phyloP scores from a whole-genome alignment of 2,797 vertebrate genomes.

The Clarias pachynema region DNA sequence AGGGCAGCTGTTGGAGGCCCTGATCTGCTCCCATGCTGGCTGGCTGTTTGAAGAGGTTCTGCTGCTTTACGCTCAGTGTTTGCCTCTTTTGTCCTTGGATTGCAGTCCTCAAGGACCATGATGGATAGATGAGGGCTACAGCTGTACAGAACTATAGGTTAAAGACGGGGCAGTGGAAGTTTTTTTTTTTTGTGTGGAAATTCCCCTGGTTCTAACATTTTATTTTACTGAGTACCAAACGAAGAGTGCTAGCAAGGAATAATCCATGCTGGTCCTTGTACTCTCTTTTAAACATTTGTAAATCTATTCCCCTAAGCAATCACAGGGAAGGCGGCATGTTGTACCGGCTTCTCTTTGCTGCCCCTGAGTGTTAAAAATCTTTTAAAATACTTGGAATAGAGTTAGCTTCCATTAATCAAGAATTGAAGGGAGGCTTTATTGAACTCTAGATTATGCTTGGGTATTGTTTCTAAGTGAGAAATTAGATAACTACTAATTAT shows the following conservation, averaged over 20 bases:
- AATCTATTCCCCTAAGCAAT: conserved; percentile 6
- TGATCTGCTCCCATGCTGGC: conserved; percentile 60
- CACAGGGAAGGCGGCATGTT: not conserved
- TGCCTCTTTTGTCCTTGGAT: conserved; percentile 59
- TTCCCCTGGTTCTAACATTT: conserved; percentile 18
- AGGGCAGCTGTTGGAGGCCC: conserved; percentile 59
- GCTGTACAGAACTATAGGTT: conserved; percentile 44
- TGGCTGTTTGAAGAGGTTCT: conserved; percentile 61
- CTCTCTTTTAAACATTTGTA: conserved; percentile 6
- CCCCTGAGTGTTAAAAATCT: conserved; percentile 2
- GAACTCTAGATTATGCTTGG: not conserved
- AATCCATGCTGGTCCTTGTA: not conserved
- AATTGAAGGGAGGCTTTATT: not conserved
- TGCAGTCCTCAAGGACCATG: conserved; percentile 47
- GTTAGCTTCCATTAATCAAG: not conserved
- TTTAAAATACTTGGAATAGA: not conserved
- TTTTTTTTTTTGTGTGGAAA: conserved; percentile 8
- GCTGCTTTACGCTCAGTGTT: conserved; percentile 57
- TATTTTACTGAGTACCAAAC: conserved; percentile 23
- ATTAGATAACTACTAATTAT: too few species aligned
- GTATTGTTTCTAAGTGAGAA: not conserved
- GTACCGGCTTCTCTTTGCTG: conserved; percentile 5
- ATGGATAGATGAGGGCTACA: conserved; percentile 52
- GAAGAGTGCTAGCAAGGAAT: conserved; percentile 3
- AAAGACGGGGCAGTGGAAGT: conserved; percentile 31